These are phyloP conservation scores for Exephanes ischioxanthus DNA, from an alignment of 2,888 invertebrate species.

Conservation along the genomic window DNA sequence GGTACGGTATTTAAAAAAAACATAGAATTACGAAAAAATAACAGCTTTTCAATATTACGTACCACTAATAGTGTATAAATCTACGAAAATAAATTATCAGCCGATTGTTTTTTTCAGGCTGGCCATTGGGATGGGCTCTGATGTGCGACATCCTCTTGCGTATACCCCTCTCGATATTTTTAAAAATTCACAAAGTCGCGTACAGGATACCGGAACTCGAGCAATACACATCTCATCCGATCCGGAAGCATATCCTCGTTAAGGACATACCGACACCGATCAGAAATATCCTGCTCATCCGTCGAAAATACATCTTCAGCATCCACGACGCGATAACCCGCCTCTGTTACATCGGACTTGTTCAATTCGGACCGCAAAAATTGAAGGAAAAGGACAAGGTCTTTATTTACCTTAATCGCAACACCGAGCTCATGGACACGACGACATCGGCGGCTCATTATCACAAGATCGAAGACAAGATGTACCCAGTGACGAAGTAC, in stretches of 20 bases:
- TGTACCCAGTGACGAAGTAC: conserved; percentile 87
- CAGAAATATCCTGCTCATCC: conserved; percentile 86
- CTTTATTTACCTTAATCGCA: conserved; percentile 89
- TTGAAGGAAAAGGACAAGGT: conserved; percentile 90
- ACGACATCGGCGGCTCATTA: conserved; percentile 88
- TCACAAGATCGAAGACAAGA: conserved; percentile 87
- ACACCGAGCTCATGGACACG: conserved; percentile 88
- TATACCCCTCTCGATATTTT: conserved; percentile 90
- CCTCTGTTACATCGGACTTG: conserved; percentile 89
- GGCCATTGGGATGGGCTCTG: conserved; percentile 89
- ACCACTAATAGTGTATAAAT: background rate
- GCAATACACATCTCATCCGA: conserved; percentile 88
- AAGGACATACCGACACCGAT: conserved; percentile 87
- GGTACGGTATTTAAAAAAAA: conserved; percentile 78
- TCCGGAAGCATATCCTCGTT: conserved; percentile 88
- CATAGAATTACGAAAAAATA: conserved; percentile 19
- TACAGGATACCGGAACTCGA: conserved; percentile 87
- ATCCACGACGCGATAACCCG: conserved; percentile 87
- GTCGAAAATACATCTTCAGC: conserved; percentile 87
- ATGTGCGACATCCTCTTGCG: conserved; percentile 90
- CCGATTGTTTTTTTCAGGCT: conserved; percentile 82
- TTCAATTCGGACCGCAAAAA: conserved; percentile 89
- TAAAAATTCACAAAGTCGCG: conserved; percentile 88
- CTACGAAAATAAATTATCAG: background rate
- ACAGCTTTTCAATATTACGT: background rate